Conservation (phyloP, 1,140 invertebrate species). For the Eufriesea mexicana region DNA sequence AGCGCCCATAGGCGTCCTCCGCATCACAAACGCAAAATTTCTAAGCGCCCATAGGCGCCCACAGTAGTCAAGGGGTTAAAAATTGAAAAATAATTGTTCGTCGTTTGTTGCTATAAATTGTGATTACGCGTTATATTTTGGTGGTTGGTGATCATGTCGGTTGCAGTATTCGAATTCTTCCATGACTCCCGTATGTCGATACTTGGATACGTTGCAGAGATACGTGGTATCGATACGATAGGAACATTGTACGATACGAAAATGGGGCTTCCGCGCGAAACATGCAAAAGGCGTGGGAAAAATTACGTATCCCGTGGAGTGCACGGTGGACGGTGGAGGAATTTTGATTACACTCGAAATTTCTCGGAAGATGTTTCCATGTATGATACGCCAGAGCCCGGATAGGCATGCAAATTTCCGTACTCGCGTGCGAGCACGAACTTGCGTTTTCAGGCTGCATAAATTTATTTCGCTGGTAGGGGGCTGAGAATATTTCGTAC, state of each 20-base stretch:
- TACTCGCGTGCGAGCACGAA: not conserved
- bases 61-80: too few species aligned
- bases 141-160: too few species aligned
- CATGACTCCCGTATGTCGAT: too few species aligned
- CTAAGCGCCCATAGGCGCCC: too few species aligned
- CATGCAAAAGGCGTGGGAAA: not conserved
- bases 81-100: too few species aligned
- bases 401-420: not conserved
- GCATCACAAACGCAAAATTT: too few species aligned
- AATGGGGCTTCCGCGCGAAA: not conserved
- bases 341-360: conserved; percentile 20
- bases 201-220: too few species aligned
- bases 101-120: too few species aligned
- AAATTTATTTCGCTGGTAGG: not conserved
- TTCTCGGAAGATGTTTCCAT: conserved; percentile 5
- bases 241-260: not conserved
- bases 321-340: not conserved
- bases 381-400: not conserved
- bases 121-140: too few species aligned
- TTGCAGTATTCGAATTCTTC: too few species aligned
- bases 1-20: too few species aligned
- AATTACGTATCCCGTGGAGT: not conserved
- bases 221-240: too few species aligned
- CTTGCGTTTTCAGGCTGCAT: not conserved
- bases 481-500: not conserved